Conservation (phyloP, 2,797 vertebrate genomes). For the Alfaro cultratus region DNA sequence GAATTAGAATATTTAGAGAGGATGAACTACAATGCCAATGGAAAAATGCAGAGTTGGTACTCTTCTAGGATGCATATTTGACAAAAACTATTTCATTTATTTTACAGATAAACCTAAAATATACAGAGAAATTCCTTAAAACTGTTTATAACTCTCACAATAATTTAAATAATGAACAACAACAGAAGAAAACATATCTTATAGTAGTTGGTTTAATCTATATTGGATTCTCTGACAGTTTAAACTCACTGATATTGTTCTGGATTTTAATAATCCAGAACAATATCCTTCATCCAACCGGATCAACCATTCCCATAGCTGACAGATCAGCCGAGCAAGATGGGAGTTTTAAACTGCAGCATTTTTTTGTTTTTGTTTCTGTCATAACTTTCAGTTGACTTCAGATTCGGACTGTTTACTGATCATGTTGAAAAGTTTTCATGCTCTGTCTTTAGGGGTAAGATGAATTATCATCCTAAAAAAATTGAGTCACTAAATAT, state of each 20-base stretch:
- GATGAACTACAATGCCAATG: background rate
- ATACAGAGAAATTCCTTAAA: background rate
- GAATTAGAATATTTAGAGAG: background rate
- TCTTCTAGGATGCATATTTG: background rate
- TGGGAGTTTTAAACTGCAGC: background rate
- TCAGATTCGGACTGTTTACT: background rate
- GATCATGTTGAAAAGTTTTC: background rate
- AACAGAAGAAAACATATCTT: background rate
- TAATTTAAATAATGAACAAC: background rate
- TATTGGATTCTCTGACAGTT: background rate
- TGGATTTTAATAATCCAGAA: background rate
- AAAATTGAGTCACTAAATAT: background rate
- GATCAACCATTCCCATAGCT: background rate
- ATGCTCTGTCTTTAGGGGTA: background rate
- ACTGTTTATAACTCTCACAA: background rate
- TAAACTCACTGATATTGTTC: background rate
- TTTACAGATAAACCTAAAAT: background rate
- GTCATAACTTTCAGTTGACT: background rate
- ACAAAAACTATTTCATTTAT: background rate
- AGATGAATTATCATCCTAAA: background rate
- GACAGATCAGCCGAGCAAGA: background rate
- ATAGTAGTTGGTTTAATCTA: background rate
- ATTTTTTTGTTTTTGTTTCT: background rate
- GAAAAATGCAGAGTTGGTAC: background rate
- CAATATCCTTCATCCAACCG: background rate